Evolutionary conservation across 2,113 vertebrate genomes (phyloP).

Genomic region (Naja naja): DNA sequence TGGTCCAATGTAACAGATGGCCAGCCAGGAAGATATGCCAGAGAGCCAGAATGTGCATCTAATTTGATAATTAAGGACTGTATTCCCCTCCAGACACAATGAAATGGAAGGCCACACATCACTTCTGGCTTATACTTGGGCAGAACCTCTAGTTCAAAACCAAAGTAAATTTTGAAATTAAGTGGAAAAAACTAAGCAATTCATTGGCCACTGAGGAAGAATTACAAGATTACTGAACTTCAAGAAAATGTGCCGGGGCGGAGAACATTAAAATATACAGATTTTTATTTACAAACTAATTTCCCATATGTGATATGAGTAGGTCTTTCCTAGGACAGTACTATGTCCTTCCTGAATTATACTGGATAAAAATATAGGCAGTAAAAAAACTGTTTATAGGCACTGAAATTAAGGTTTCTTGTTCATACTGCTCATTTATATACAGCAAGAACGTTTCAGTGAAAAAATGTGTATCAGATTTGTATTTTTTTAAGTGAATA

Average conservation of each 20-base stretch:
- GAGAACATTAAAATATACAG: background rate
- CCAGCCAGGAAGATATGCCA: conserved; percentile 19
- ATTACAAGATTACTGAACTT: conserved; percentile 8
- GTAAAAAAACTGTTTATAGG: background rate
- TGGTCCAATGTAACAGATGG: conserved; percentile 31
- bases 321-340: background rate
- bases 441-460: background rate
- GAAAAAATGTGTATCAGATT: background rate
- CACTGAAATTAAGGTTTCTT: background rate
- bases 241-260: background rate
- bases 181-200: background rate
- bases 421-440: background rate
- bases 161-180: background rate
- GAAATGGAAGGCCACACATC: conserved; percentile 14
- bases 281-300: background rate
- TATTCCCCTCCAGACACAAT: conserved; percentile 32
- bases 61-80: conserved; percentile 35
- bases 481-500: background rate
- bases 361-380: background rate
- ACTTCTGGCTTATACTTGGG: background rate
- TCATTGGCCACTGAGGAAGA: background rate
- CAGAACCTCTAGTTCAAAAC: background rate
- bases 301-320: background rate
- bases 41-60: conserved; percentile 34
- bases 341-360: background rate